These are phyloP conservation scores for Mustela nigripes DNA, from an alignment of 2,113 vertebrate species.

Conservation along the genomic window DNA sequence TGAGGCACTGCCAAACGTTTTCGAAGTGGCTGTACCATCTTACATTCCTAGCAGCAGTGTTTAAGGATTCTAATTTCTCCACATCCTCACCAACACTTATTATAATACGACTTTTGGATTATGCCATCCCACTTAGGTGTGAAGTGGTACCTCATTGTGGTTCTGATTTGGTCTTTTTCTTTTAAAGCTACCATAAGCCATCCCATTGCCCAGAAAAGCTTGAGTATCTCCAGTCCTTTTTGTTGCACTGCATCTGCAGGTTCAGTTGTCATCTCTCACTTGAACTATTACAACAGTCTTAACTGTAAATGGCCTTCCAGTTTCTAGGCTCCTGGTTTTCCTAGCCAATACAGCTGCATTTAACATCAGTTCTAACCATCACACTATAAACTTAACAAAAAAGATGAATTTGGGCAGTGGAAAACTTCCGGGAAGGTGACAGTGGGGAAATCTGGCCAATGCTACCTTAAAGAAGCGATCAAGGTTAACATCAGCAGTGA, in stretches of 20 bases:
- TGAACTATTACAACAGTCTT: background rate
- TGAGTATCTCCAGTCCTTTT: background rate
- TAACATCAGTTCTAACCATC: background rate
- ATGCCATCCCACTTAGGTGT: background rate
- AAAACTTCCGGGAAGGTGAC: background rate
- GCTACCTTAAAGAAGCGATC: background rate
- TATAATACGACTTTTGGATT: background rate
- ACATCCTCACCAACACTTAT: background rate
- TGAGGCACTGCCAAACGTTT: background rate
- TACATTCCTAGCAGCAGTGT: background rate
- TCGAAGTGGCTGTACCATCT: background rate
- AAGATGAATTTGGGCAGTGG: background rate
- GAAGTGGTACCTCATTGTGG: background rate
- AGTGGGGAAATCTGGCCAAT: background rate
- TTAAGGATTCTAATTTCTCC: conserved; percentile 8
- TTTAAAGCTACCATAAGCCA: background rate
- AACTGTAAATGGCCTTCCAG: background rate
- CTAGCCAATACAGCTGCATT: background rate
- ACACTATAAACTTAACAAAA: background rate
- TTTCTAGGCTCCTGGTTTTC: background rate
- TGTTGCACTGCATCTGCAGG: background rate
- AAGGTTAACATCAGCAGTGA: background rate
- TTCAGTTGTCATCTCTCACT: background rate
- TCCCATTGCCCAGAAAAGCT: background rate
- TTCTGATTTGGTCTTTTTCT: background rate